A percentile compares a stretch with the other conserved stretches of the same genome.
Evolutionary conservation across 2,113 vertebrate genomes (phyloP).

Genomic region (Megalops atlanticus): DNA sequence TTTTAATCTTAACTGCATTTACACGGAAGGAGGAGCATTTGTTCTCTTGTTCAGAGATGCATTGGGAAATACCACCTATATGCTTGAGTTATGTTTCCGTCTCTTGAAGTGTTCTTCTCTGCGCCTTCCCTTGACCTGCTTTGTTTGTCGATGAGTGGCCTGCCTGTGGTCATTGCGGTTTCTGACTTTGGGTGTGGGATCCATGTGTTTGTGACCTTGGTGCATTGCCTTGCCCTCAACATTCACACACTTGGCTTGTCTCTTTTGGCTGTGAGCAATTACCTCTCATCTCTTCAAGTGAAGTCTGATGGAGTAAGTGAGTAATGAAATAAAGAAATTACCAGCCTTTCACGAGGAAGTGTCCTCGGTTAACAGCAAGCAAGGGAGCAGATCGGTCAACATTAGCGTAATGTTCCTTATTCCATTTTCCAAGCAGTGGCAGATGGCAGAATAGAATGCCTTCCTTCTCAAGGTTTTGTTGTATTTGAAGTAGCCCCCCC

Average conservation of each 20-base stretch:
- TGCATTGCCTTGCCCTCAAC: not conserved
- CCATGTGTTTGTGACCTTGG: not conserved
- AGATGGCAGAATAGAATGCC: not conserved
- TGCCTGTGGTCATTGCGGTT: not conserved
- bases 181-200: not conserved
- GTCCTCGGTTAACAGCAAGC: not conserved
- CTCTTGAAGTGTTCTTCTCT: not conserved
- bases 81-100: not conserved
- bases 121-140: not conserved
- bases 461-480: not conserved
- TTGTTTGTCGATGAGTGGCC: not conserved
- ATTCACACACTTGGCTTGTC: no score
- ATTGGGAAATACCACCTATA: no score
- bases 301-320: not conserved
- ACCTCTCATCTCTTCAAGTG: not conserved
- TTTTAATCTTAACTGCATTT: not conserved
- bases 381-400: not conserved
- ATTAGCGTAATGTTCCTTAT: not conserved
- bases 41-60: not conserved
- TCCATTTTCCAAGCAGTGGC: not conserved
- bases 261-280: not conserved
- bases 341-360: not conserved
- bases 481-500: not conserved
- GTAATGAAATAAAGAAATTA: not conserved
- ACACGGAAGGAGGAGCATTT: not conserved